Base-by-base conservation (phyloP, 2,797 vertebrate genomes). In the Sebastes itinus region DNA sequence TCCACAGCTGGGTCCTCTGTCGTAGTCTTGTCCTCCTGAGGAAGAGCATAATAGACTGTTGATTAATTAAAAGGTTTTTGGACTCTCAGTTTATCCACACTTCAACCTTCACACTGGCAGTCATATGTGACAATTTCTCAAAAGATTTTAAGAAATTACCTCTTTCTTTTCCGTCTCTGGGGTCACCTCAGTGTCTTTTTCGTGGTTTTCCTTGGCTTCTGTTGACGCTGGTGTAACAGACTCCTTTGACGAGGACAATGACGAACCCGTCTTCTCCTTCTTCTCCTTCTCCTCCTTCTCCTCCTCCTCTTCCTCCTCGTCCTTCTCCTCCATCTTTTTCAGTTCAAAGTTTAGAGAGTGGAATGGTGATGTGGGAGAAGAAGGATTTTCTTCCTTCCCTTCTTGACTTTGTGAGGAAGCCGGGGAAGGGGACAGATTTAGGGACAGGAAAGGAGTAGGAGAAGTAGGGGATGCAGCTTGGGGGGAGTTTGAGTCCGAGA, bases 351-450 rank as follows among this genome's bases (percentile, higher is more conserved):
- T 92, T 2, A 91, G 25, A 23, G 89, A 85, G 33, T 90, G 90
- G 77, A 90, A 88, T 72, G 93, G 92, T 28, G 93, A 94, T 5
- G 69, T 68, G 4, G 94, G 90, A 64, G 91, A 78, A n/a, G 82
- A 11, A 7, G 77, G 65, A 46, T n/a, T 33, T 12, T 91, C 91
- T 6, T 90, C 92, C 30, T 88, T 90, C 28, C 46, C 35, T 70
- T 86, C 88, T 54, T 91, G 90, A 88, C 92, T 94, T 87, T 92
- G 84, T 9, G 93, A 91, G 5, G 91, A 84, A 14, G 78, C 69
- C 3, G 94, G 85, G 2, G 95, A 95, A 9, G 94, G 93, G n/a
- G 95, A 95, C 58, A 96, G 70, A 67, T 91, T 94, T 8, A 95
- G 75, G 55, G 93, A 93, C 46, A 95, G 80, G 72, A 76, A 92